A percentile compares a stretch with the other conserved stretches of the same genome.
Evolutionary conservation across 2,888 invertebrate genomes (phyloP).

Genomic region (Steromphala cineraria): DNA sequence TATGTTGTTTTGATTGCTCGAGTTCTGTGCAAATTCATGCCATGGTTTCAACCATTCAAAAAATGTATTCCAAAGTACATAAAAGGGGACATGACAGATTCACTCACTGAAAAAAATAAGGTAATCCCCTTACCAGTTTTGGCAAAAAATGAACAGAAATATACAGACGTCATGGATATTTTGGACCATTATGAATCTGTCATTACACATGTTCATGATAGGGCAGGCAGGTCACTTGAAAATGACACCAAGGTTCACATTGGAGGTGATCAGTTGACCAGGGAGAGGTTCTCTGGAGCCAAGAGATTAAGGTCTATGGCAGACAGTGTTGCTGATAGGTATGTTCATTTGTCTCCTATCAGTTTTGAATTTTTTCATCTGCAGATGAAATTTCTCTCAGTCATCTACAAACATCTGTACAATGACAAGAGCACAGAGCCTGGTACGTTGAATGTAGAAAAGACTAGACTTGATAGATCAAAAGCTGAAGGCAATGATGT

Average conservation of each 20-base stretch:
- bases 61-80: not conserved
- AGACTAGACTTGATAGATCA: constrained; percentile 18
- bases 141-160: constrained; percentile 25
- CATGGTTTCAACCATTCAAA: no score
- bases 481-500: constrained; percentile 19
- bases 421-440: constrained; percentile 20
- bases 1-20: no score
- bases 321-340: not conserved
- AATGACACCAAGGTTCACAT: constrained; percentile 25
- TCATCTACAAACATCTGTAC: constrained; percentile 27
- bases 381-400: constrained; percentile 28
- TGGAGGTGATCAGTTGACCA: constrained; percentile 44
- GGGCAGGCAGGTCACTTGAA: not conserved
- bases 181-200: not conserved
- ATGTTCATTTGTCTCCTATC: constrained; percentile 26
- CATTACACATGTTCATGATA: not conserved
- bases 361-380: constrained; percentile 35
- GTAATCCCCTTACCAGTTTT: constrained; percentile 32
- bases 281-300: no score
- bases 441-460: constrained; percentile 28
- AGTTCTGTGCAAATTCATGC: no score
- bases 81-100: not conserved
- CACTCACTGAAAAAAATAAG: not conserved
- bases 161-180: constrained; percentile 31
- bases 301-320: constrained; percentile 5